These are phyloP conservation scores for Epistrophella euchroma DNA, from an alignment of 2,888 invertebrate species.

Conservation along the genomic window DNA sequence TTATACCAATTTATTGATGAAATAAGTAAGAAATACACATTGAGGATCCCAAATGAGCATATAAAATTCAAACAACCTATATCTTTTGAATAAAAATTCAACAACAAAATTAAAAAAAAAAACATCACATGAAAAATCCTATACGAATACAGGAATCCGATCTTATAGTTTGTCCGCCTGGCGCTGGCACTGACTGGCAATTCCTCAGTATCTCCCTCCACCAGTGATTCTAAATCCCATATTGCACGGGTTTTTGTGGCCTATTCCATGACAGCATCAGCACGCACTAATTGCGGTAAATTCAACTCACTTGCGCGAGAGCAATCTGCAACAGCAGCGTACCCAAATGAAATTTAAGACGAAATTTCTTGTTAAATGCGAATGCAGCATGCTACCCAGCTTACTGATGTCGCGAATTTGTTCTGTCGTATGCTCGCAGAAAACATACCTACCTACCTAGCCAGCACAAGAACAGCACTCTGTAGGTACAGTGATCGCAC, in stretches of 20 bases:
- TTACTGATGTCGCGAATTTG: conserved; percentile 72
- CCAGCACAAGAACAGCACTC: conserved; percentile 30
- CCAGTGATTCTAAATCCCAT: conserved; percentile 26
- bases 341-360: conserved; percentile 69
- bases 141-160: conserved; percentile 39
- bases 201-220: conserved; percentile 28
- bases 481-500: conserved; percentile 48
- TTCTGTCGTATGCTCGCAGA: conserved; percentile 63
- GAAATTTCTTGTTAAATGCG: conserved; percentile 66
- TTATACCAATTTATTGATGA: no score
- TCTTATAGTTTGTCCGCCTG: conserved; percentile 46
- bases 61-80: conserved; percentile 3
- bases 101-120: background rate
- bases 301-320: conserved; percentile 49
- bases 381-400: conserved; percentile 72
- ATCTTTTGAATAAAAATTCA: background rate
- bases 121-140: conserved; percentile 13
- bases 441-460: conserved; percentile 43
- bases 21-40: background rate
- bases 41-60: background rate
- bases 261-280: conserved; percentile 44
- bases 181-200: conserved; percentile 59
- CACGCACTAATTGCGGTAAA: conserved; percentile 70
- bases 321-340: conserved; percentile 9
- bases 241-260: conserved; percentile 43